Evolutionary conservation across 2,888 invertebrate species (phyloP).

Genomic region (Lamproptera curius): DNA sequence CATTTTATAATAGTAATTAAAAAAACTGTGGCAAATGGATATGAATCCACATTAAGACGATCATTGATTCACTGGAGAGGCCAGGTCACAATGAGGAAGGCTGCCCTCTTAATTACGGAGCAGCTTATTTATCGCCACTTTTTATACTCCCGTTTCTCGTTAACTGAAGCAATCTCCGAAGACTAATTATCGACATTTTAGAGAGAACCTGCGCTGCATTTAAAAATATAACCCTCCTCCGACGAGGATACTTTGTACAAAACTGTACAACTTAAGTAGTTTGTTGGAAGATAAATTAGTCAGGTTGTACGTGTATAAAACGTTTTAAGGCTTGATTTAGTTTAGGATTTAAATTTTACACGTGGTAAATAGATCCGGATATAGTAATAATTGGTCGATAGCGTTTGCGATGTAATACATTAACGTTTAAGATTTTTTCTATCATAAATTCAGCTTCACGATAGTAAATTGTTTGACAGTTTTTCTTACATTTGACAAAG

Average conservation of each 20-base stretch:
- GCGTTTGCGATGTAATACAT: no score
- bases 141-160: slow-evolving; percentile 38
- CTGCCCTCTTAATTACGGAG: slow-evolving; percentile 37
- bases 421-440: no score
- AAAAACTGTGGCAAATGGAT: no score
- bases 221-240: slow-evolving; percentile 2
- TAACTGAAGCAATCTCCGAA: slow-evolving; percentile 43
- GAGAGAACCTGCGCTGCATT: slow-evolving; percentile 26
- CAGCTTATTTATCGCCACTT: slow-evolving; percentile 41
- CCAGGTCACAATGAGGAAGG: slow-evolving; percentile 22
- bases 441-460: no score
- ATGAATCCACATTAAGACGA: slow-evolving; percentile 23
- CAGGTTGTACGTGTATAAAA: neutral
- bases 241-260: neutral
- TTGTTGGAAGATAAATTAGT: neutral
- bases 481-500: no score
- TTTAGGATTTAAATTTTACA: neutral
- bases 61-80: slow-evolving; percentile 19
- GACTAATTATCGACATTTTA: slow-evolving; percentile 49
- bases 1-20: no score
- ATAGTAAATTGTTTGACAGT: no score
- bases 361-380: no score
- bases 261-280: neutral
- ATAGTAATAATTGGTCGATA: no score
- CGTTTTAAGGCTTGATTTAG: neutral